Percentiles rank a stretch among this genome's conserved stretches.
These are phyloP conservation scores for Enteromius anoplus DNA, from an alignment of 2,797 vertebrate genomes.

Conservation along the genomic window DNA sequence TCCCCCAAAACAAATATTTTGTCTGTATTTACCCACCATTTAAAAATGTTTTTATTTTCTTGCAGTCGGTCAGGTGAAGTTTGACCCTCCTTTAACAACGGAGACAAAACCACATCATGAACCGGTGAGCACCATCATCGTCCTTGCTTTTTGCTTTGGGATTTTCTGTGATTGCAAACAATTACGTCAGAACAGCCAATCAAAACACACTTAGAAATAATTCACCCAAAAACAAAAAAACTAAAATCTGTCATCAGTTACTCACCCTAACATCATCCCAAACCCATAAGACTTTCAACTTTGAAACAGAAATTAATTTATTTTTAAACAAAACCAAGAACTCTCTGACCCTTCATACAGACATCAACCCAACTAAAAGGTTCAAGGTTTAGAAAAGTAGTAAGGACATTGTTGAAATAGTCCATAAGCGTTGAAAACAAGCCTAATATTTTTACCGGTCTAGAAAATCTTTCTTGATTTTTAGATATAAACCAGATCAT, in stretches of 20 bases:
- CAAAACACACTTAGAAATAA: background rate
- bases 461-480: no score
- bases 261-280: background rate
- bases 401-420: background rate
- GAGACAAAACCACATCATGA: conserved; percentile 89
- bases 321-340: background rate
- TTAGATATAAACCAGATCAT: no score
- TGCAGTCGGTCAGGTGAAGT: conserved; percentile 87
- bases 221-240: background rate
- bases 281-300: background rate
- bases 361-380: background rate
- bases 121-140: conserved; percentile 76
- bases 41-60: conserved; percentile 20
- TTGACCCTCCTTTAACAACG: conserved; percentile 85
- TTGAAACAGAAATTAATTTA: background rate
- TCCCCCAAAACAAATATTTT: background rate
- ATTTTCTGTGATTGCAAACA: background rate
- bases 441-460: no score
- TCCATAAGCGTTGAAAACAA: background rate
- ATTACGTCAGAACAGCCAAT: background rate
- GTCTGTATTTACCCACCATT: background rate
- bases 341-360: background rate
- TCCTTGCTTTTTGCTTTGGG: background rate
- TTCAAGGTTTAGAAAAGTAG: background rate
- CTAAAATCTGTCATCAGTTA: background rate